These are phyloP conservation scores for Myrmecophaga tridactyla DNA, from an alignment of 2,113 vertebrate species.

Conservation along the genomic window DNA sequence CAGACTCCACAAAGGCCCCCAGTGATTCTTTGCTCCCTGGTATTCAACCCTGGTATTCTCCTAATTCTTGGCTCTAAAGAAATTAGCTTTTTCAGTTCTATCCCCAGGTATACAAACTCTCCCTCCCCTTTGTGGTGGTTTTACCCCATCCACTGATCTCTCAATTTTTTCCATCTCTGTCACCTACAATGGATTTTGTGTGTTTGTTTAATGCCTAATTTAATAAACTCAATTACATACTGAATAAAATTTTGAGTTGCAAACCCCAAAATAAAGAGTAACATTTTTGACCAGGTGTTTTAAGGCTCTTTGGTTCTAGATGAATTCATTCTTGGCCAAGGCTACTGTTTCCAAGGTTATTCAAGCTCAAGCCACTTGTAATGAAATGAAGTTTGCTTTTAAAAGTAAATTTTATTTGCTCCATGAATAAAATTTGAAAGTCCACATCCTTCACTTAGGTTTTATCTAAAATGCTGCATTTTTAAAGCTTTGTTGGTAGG, in stretches of 20 bases:
- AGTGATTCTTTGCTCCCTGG: too few relatives aligned
- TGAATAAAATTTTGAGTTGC: neutral
- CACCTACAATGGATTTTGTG: neutral
- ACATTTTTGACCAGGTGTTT: neutral
- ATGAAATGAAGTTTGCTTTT: neutral
- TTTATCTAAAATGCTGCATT: neutral
- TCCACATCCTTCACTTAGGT: neutral
- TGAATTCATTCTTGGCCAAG: neutral
- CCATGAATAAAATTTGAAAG: neutral
- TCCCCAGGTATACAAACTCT: neutral
- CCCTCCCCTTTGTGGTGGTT: neutral
- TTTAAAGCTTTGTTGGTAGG: neutral
- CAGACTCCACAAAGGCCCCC: too few relatives aligned
- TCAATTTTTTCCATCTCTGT: neutral
- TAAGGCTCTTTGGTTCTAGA: neutral
- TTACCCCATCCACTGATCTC: neutral
- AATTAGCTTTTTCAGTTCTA: neutral
- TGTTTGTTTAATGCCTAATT: neutral
- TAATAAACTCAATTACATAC: neutral
- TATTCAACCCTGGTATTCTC: neutral
- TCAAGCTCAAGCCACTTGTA: neutral
- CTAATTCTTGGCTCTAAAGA: neutral
- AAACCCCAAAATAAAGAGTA: neutral
- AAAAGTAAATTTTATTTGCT: neutral
- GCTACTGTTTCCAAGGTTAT: neutral